Percentiles rank a stretch among this genome's conserved stretches.
Conservation (phyloP, 2,113 vertebrate genomes). For the Cyanoliseus patagonus region DNA sequence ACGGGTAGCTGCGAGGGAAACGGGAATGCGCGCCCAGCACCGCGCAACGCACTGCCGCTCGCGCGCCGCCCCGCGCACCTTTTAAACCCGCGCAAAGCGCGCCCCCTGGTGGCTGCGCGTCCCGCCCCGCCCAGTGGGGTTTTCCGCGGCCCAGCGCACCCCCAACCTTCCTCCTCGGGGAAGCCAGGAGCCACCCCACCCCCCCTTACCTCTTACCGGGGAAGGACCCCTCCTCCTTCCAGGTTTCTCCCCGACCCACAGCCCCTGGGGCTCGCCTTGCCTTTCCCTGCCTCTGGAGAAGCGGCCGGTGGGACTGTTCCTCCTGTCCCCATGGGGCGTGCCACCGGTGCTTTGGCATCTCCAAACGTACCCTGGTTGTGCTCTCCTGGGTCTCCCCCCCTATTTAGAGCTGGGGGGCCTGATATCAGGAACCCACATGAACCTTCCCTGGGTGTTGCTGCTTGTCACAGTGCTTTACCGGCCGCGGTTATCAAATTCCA, state of each 20-base stretch:
- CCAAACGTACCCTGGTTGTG: background rate
- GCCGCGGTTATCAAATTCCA: background rate
- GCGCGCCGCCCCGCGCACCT: background rate
- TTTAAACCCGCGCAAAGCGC: conserved; percentile 50
- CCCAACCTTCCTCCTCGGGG: too few species aligned
- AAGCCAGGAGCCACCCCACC: background rate
- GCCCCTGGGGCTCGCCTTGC: too few species aligned
- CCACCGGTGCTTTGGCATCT: background rate
- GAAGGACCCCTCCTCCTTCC: too few species aligned
- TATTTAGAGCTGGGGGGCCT: background rate
- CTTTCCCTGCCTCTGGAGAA: background rate
- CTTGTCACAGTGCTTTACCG: background rate
- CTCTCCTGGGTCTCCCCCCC: too few species aligned
- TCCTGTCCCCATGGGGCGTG: background rate
- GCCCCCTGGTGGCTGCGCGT: conserved; percentile 48
- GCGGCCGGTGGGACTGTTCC: too few species aligned
- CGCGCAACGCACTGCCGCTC: background rate
- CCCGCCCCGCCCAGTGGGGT: background rate
- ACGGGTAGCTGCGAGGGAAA: background rate
- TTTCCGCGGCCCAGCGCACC: background rate
- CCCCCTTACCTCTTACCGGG: rapidly evolving
- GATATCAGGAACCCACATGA: rapidly evolving
- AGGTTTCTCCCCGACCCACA: background rate
- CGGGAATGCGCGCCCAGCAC: rapidly evolving
- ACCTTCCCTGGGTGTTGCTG: background rate